Base-by-base conservation (phyloP, 2,888 invertebrate genomes). In the Peribatodes rhomboidaria region DNA sequence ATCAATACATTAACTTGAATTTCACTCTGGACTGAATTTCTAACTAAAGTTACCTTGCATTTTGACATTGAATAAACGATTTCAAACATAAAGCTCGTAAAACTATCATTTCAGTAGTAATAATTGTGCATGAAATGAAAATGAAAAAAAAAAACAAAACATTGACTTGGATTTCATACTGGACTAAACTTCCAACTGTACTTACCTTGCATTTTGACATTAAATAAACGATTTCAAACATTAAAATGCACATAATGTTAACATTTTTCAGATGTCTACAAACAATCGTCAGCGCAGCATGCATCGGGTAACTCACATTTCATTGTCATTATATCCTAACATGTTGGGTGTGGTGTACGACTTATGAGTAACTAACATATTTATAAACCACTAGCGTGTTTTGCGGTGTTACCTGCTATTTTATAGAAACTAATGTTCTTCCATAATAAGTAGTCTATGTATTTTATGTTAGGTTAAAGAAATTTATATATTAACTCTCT, bases 281-380 rank as follows among this genome's bases (percentile, higher is more conserved):
- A 92, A 89, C 82, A 90, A 80, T 89, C 90, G 62, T 90, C 92
- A 69, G 80, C 87, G 80, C 89, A 89, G 87, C 91, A 92, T 89
- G 90, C 84, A 46, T 81, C 86, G 86, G 93, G 92, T 92, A 93
- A 92, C 65, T 76, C 86, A 71, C 80, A 77, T 78, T 78, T 69
- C 69, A 76, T 70, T 74, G 70, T 62, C 49, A 52, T 59, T 59
- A 59, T 58, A 33, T 37, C 56, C 13, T 56, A 52, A 37, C 52
- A 42, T 62, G 22, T 58, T 42, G 54, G 42, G 52, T 53, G 55
- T 56, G 65, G 50, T 50, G 57, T 65, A 63, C 53, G 6, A 33
- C n/a, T 20, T 14, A 8, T 18, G 31, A 33, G 6, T 33, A 11
- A 33, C 18, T 27, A 22, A n/a, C 27, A 27, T 27, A 27, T 4